Percentiles rank a stretch among this genome's conserved stretches.
These are phyloP conservation scores for Perccottus glenii DNA, from an alignment of 2,113 vertebrate species.

Conservation along the genomic window DNA sequence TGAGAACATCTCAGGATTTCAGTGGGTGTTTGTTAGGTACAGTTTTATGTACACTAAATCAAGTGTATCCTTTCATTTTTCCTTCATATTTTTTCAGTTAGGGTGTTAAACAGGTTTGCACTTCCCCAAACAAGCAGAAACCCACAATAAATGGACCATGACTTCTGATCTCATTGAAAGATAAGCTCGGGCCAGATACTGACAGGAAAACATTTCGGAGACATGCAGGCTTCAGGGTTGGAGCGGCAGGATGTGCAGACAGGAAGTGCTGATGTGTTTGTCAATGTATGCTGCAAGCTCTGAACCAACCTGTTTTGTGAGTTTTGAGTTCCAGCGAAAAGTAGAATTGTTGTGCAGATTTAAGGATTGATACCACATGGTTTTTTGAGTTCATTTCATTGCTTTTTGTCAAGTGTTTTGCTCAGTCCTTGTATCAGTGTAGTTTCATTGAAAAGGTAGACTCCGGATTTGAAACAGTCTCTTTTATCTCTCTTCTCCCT, in stretches of 20 bases:
- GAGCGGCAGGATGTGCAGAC: constrained; percentile 23
- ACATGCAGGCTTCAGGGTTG: constrained; percentile 1
- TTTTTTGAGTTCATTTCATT: constrained; percentile 28
- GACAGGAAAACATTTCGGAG: constrained; percentile 41
- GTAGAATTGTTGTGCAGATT: constrained; percentile 9
- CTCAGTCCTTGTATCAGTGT: background rate
- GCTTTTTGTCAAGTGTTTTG: constrained; percentile 18
- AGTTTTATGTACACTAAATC: too few relatives aligned
- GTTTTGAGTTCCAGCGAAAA: constrained; percentile 3
- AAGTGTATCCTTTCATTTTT: too few relatives aligned
- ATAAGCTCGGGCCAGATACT: background rate
- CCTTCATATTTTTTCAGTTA: background rate
- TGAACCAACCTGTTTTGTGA: constrained; percentile 2
- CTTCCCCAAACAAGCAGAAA: background rate
- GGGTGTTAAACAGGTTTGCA: background rate
- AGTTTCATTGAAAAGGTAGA: constrained; percentile 11
- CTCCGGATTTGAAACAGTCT: constrained; percentile 12
- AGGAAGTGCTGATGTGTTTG: constrained; percentile 42
- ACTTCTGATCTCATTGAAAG: constrained; percentile 8
- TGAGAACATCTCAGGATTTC: too few relatives aligned
- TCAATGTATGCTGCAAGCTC: constrained; percentile 12
- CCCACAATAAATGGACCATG: background rate
- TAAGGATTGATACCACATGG: constrained; percentile 19
- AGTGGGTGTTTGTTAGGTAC: too few relatives aligned
- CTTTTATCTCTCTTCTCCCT: constrained; percentile 23